Evolutionary conservation across 2,113 vertebrate genomes (phyloP), one percentile per base, ranked within the genome.

Genomic region (Ceratotherium simum): DNA sequence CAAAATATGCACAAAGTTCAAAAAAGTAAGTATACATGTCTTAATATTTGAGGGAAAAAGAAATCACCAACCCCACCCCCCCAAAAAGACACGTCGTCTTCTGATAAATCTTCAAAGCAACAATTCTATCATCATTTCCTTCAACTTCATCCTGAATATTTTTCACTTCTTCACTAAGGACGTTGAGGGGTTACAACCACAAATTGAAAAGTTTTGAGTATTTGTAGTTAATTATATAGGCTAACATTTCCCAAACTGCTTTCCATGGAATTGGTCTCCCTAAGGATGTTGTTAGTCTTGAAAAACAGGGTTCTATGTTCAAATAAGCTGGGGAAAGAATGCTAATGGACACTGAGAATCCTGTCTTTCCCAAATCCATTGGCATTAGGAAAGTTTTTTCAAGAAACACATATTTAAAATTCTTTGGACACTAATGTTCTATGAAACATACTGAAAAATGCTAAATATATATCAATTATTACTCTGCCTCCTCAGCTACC

Each of bases 101-200:
- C 17, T 33, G 56, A 73, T 75, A 96, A 94, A 80, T 64, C 60
- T 91, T 96, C 36, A 91, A 60, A 91, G 75, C 33, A 73, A 20
- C 60, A 51, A 84, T 23, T 56, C 56, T 70, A 90, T 42, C 36
- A 54, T 56, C 6, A 54, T 31, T 95, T 94, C 54, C 48, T 91
- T 94, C 51, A 81, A 67, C 27, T 92, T 85, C 58, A 72, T 88
- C 20, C 10, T 33, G 33, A 91, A 58, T 21, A 72, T 87, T 10
- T 76, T 14, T 91, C 9, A 80, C 93, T 81, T 90, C 12, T 91
- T 70, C 16, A 88, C 48, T 42, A 93, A 79, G 27, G 9, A 80
- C 67, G 12, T 25, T 75, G 20, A 84, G 17, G 29, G 29, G 51
- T 89, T 92, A 85, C 29, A 81, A 48, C 13, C 8, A 84, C 39